A percentile compares a stretch with the other conserved stretches of the same genome.
phyloP scores from a whole-genome alignment of 2,113 vertebrate species.

The Ailurus styani region DNA sequence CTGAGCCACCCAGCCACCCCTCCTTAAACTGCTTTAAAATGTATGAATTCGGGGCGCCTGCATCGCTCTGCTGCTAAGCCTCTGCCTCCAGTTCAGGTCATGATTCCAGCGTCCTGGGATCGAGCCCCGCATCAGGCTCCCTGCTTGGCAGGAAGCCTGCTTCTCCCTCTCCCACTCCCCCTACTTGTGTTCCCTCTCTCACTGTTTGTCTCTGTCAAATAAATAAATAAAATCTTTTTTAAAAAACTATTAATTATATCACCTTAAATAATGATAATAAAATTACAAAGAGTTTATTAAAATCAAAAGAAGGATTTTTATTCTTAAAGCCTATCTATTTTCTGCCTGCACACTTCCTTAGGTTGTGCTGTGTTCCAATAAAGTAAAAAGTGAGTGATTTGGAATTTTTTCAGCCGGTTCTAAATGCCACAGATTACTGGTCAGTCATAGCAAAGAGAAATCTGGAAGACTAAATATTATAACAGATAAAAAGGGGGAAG shows the following conservation, averaged over 20 bases:
- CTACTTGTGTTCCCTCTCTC: too few relatives aligned
- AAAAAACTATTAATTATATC: neutral
- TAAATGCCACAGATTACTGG: neutral
- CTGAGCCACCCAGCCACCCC: too few relatives aligned
- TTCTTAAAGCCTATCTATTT: neutral
- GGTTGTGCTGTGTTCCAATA: neutral
- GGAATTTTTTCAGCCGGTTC: neutral
- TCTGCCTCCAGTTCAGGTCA: too few relatives aligned
- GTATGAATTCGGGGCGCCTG: too few relatives aligned
- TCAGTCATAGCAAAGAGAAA: neutral
- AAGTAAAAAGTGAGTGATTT: neutral
- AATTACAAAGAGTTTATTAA: neutral
- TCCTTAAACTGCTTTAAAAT: too few relatives aligned
- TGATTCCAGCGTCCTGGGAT: too few relatives aligned
- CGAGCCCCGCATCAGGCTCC: too few relatives aligned
- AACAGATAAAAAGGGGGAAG: neutral
- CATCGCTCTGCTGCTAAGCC: too few relatives aligned
- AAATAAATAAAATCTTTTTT: too few relatives aligned
- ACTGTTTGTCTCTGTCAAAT: too few relatives aligned
- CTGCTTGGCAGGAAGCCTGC: too few relatives aligned
- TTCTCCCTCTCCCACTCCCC: too few relatives aligned
- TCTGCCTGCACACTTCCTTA: neutral
- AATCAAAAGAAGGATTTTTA: neutral
- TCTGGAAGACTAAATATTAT: neutral
- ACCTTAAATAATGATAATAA: neutral